phyloP scores from a whole-genome alignment of 1,140 invertebrate species.

The Phenacoccus solenopsis region DNA sequence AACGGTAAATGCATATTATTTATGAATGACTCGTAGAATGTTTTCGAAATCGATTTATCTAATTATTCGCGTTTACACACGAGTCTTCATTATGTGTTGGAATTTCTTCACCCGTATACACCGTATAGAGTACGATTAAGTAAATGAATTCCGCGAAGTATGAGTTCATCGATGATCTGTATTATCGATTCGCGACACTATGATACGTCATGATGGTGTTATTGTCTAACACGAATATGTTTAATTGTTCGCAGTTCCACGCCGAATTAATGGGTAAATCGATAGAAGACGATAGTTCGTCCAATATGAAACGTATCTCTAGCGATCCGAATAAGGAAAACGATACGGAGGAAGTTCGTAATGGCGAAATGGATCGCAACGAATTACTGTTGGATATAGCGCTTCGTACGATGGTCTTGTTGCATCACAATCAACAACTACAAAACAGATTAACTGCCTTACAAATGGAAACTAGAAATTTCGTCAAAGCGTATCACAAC shows the following conservation, averaged over 20 bases:
- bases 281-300: neutral
- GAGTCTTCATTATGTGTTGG: no score
- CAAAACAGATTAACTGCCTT: slow-evolving; percentile 36
- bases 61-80: no score
- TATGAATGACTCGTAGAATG: no score
- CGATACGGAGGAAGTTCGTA: neutral
- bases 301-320: neutral
- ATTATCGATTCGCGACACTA: no score
- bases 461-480: slow-evolving; percentile 35
- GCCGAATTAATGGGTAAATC: neutral
- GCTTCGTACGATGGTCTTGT: slow-evolving; percentile 36
- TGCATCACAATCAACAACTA: slow-evolving; percentile 37
- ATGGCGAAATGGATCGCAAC: slow-evolving; percentile 20
- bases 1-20: no score
- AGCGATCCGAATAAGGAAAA: slow-evolving; percentile 7
- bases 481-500: slow-evolving; percentile 34
- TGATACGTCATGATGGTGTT: no score
- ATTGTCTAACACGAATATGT: no score
- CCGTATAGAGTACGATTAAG: no score
- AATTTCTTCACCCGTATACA: no score
- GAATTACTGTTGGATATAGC: slow-evolving; percentile 36
- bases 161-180: no score
- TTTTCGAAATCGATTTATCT: no score
- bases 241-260: neutral
- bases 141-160: no score